Percentiles rank a stretch among this genome's conserved stretches.
Conservation (phyloP, 30 jellyfish, hydroid and myxozoan genomes). For the Aurelia sp. region DNA sequence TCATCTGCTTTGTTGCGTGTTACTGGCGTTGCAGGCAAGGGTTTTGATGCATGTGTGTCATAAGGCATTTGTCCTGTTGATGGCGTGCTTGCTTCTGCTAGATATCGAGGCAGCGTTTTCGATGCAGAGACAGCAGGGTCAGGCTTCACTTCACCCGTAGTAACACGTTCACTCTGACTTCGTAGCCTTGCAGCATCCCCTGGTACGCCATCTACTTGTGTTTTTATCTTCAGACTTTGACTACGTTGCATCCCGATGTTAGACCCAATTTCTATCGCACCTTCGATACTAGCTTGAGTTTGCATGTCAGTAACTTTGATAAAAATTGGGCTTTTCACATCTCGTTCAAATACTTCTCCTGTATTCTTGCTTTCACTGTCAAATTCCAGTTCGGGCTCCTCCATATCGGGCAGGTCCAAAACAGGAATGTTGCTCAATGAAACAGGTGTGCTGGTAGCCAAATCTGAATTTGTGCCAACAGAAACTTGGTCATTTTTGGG, state of each 20-base stretch:
- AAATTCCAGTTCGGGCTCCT: constrained; percentile 42
- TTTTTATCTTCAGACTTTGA: not conserved
- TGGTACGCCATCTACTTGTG: not conserved
- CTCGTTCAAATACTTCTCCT: constrained; percentile 5
- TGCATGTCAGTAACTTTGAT: constrained; percentile 52
- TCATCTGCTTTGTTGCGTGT: not conserved
- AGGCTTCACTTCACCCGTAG: no score
- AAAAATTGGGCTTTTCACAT: constrained; percentile 50
- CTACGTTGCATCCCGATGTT: not conserved
- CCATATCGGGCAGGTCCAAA: constrained; percentile 7
- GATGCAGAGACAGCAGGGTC: not conserved
- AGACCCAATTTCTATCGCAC: constrained; percentile 23
- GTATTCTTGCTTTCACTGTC: constrained; percentile 2
- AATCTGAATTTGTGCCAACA: not conserved
- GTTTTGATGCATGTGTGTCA: not conserved
- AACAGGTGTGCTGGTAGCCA: not conserved
- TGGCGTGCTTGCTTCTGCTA: not conserved
- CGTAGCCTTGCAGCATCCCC: not conserved
- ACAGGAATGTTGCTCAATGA: constrained; percentile 4
- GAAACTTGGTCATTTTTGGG: no score
- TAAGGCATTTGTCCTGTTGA: not conserved
- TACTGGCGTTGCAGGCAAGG: not conserved
- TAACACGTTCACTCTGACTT: not conserved
- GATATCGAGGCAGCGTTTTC: not conserved
- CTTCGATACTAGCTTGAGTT: constrained; percentile 50